These are phyloP conservation scores for Cynodonichthys magdalenae DNA, from an alignment of 2,797 vertebrate species.

Conservation along the genomic window DNA sequence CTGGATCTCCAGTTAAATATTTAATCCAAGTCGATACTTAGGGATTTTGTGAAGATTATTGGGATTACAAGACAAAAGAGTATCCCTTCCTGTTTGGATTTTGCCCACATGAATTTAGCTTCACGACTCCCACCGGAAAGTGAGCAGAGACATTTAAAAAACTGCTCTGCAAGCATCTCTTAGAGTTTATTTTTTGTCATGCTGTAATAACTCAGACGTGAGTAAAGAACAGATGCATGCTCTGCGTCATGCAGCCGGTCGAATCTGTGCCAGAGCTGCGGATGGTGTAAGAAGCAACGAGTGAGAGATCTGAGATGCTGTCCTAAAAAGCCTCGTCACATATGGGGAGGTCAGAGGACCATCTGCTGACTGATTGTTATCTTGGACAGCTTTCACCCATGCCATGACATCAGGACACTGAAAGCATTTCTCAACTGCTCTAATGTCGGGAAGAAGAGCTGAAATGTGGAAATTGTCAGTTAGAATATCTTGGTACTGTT, in stretches of 20 bases:
- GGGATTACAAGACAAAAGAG: slow-evolving; percentile 78
- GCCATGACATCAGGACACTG: slow-evolving; percentile 39
- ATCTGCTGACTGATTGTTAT: slow-evolving; percentile 69
- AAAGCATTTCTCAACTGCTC: slow-evolving; percentile 21
- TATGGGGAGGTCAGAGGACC: slow-evolving; percentile 70
- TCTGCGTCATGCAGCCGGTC: slow-evolving; percentile 31
- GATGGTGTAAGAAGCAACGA: slow-evolving; percentile 61
- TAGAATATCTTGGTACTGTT: slow-evolving; percentile 14
- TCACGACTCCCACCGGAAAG: neutral
- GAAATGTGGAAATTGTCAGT: slow-evolving; percentile 16
- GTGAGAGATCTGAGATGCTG: slow-evolving; percentile 60
- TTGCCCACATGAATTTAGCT: slow-evolving; percentile 34
- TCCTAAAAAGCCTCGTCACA: slow-evolving; percentile 66
- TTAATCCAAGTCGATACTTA: slow-evolving; percentile 76
- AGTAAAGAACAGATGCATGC: slow-evolving; percentile 43
- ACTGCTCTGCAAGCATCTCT: slow-evolving; percentile 1
- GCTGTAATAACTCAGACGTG: slow-evolving; percentile 17
- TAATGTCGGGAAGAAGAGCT: slow-evolving; percentile 17
- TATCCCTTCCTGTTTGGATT: slow-evolving; percentile 51
- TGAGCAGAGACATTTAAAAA: slow-evolving; percentile 16
- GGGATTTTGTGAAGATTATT: slow-evolving; percentile 79
- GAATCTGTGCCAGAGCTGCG: slow-evolving; percentile 53
- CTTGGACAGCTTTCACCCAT: slow-evolving; percentile 53
- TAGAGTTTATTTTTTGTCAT: slow-evolving; percentile 27
- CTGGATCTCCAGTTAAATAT: slow-evolving; percentile 73